Evolutionary conservation across 2,888 invertebrate genomes (phyloP).

Genomic region (Dynastes tityus): DNA sequence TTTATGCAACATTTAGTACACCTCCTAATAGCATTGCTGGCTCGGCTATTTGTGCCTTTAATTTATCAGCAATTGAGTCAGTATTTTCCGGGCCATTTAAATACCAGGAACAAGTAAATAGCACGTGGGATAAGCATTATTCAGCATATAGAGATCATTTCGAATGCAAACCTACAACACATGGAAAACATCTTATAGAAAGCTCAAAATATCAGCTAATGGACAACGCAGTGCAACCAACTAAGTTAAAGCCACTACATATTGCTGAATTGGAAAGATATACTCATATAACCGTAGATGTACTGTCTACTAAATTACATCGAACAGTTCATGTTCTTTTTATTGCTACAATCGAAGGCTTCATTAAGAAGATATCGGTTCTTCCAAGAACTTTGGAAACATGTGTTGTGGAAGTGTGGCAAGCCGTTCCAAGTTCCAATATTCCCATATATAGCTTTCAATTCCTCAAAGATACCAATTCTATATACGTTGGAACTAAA

Average conservation of each 20-base stretch:
- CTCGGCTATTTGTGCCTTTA: constrained; percentile 93
- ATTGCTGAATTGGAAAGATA: constrained; percentile 81
- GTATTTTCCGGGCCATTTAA: constrained; percentile 92
- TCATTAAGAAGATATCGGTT: constrained; percentile 86
- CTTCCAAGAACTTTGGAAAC: constrained; percentile 80
- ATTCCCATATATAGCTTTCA: constrained; percentile 80
- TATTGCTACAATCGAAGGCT: constrained; percentile 83
- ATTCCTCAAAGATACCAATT: constrained; percentile 86
- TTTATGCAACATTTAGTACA: constrained; percentile 90
- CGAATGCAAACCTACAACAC: constrained; percentile 72
- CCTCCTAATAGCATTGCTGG: constrained; percentile 91
- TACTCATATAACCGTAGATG: constrained; percentile 87
- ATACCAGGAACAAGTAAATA: constrained; percentile 83
- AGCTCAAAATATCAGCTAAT: constrained; percentile 88
- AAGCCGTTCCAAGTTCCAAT: constrained; percentile 75
- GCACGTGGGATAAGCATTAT: constrained; percentile 83
- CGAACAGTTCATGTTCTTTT: constrained; percentile 84
- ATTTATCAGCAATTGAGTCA: constrained; percentile 84
- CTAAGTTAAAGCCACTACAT: constrained; percentile 80
- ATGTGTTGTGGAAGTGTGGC: constrained; percentile 91
- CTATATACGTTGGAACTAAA: constrained; percentile 85
- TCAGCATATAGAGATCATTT: constrained; percentile 76
- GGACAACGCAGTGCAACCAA: constrained; percentile 88
- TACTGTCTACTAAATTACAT: constrained; percentile 81
- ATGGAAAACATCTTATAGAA: constrained; percentile 71